These are phyloP conservation scores for Gymnothorax javanicus DNA, from an alignment of 2,797 vertebrate species.

Conservation along the genomic window DNA sequence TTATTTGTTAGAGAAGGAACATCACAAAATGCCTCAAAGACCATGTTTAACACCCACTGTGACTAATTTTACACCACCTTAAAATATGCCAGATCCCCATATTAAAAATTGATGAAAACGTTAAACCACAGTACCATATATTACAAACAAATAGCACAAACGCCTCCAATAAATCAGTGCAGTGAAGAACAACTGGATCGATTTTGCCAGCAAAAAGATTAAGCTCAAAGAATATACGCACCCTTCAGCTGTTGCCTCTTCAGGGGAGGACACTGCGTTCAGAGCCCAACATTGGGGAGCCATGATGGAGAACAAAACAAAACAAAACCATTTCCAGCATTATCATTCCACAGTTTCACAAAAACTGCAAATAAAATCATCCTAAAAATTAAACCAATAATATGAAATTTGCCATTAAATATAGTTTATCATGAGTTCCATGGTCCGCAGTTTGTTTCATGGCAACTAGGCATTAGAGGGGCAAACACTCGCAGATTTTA, in stretches of 20 bases:
- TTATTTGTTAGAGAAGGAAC: too few relatives aligned
- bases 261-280: conserved; percentile 74
- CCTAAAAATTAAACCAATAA: background rate
- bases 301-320: background rate
- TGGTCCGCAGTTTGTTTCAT: background rate
- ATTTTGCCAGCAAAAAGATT: background rate
- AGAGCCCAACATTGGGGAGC: too few relatives aligned
- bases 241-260: conserved; percentile 78
- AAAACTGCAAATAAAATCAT: background rate
- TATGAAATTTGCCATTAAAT: background rate
- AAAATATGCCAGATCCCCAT: background rate
- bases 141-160: background rate
- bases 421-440: background rate
- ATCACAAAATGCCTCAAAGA: too few relatives aligned
- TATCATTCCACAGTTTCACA: background rate
- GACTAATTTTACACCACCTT: background rate
- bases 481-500: background rate
- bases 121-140: background rate
- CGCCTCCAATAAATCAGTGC: background rate
- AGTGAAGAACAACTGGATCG: background rate
- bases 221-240: conserved; percentile 54
- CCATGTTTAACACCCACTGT: background rate
- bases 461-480: background rate
- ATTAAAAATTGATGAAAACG: background rate
- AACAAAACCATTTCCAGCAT: background rate